Evolutionary conservation across 2,113 vertebrate species (phyloP).

Genomic region (Phaethornis superciliosus): DNA sequence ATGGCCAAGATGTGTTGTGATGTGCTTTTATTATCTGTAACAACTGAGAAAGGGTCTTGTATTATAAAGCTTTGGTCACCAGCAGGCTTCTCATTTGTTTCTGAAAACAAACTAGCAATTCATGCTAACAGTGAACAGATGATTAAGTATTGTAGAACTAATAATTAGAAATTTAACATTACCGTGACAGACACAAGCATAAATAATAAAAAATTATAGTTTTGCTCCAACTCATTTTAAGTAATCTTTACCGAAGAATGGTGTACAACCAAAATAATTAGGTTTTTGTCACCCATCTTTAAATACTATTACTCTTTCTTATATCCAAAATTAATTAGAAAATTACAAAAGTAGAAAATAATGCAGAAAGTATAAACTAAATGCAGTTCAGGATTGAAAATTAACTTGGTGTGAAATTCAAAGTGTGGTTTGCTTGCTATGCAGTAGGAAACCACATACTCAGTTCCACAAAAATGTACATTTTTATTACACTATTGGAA

Average conservation of each 20-base stretch:
- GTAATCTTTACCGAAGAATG: neutral
- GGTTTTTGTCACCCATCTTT: neutral
- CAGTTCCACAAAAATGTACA: neutral
- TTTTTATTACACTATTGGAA: neutral
- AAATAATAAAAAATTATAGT: neutral
- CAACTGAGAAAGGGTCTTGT: conserved; percentile 3
- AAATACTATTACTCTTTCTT: neutral
- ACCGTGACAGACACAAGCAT: neutral
- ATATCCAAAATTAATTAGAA: neutral
- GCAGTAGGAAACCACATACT: neutral
- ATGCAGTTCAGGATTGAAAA: neutral
- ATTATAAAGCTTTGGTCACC: conserved; percentile 1
- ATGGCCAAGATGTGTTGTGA: conserved; percentile 31
- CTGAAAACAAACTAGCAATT: conserved; percentile 45
- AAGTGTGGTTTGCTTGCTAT: neutral
- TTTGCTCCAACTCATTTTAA: neutral
- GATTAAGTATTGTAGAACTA: neutral
- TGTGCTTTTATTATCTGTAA: conserved; percentile 67
- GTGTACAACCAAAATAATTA: neutral
- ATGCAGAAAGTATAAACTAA: neutral
- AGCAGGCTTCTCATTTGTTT: conserved; percentile 33
- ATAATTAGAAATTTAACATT: neutral
- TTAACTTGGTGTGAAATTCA: neutral
- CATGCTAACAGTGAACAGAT: neutral
- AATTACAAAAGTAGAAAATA: neutral